phyloP scores from a whole-genome alignment of 23 tunicate species.

The Halocynthia roretzi region DNA sequence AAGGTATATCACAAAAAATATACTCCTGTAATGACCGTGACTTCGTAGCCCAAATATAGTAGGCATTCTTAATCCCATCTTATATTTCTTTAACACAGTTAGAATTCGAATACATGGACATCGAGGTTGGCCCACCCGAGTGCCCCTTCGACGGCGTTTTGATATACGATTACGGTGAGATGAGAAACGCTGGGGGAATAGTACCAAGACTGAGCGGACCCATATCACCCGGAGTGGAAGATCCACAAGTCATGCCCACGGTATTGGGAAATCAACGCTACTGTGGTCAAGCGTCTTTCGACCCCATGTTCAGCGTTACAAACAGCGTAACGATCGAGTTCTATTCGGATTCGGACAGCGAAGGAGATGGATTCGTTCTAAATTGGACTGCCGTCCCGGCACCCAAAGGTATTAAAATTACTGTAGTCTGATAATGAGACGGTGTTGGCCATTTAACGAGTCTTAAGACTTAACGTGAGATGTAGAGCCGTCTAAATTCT shows the following conservation, averaged over 20 bases:
- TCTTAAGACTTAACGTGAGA: no score
- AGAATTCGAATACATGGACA: slow-evolving; percentile 33
- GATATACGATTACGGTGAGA: slow-evolving; percentile 23
- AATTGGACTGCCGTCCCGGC: slow-evolving; percentile 14
- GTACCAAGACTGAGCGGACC: slow-evolving; percentile 12
- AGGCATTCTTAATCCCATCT: not conserved
- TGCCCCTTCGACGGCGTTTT: slow-evolving; percentile 71
- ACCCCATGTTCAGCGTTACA: slow-evolving; percentile 31
- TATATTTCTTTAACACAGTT: not conserved
- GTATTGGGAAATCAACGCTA: slow-evolving; percentile 42
- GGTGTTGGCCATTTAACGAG: no score
- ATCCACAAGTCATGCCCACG: not conserved
- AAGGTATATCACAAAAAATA: slow-evolving; percentile 7
- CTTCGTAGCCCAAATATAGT: not conserved
- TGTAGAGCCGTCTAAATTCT: no score
- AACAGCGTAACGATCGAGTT: slow-evolving; percentile 44
- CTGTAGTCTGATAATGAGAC: no score
- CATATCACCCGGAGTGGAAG: not conserved
- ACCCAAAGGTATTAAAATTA: no score
- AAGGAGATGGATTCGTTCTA: slow-evolving; percentile 35
- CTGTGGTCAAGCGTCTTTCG: slow-evolving; percentile 34
- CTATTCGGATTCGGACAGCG: slow-evolving; percentile 42
- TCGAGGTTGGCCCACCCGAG: slow-evolving; percentile 40
- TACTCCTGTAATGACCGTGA: not conserved
- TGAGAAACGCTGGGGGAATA: slow-evolving; percentile 5